A percentile compares a stretch with the other conserved stretches of the same genome.
phyloP scores from a whole-genome alignment of 2,888 invertebrate species.

The Plagodis dolabraria region DNA sequence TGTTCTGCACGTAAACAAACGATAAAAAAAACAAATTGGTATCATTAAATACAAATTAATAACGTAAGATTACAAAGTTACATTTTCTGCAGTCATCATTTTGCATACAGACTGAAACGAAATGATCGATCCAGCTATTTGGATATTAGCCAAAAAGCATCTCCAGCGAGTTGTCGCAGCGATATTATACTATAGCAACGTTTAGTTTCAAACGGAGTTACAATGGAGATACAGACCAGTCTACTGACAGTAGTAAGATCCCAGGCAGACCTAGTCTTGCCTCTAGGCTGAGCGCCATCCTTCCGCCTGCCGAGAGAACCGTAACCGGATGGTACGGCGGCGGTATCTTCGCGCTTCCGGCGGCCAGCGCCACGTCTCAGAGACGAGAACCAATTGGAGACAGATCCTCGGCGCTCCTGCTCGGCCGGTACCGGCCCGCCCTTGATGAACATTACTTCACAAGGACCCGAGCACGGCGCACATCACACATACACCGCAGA shows the following conservation, averaged over 20 bases:
- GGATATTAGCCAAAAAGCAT: conserved; percentile 72
- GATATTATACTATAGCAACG: conserved; percentile 36
- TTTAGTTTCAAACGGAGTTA: conserved; percentile 54
- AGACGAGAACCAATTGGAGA: conserved; percentile 93
- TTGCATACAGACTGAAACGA: conserved; percentile 64
- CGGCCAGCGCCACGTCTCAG: conserved; percentile 86
- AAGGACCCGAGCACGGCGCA: conserved; percentile 64
- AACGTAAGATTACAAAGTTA: conserved; percentile 12
- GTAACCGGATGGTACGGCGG: conserved; percentile 71
- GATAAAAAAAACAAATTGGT: conserved; percentile 3
- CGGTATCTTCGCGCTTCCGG: conserved; percentile 73
- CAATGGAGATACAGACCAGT: conserved; percentile 82
- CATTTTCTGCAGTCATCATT: conserved; percentile 63
- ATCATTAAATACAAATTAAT: conserved; percentile 1
- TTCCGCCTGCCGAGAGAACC: conserved; percentile 82
- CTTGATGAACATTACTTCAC: conserved; percentile 83
- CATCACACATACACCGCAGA: conserved; percentile 66
- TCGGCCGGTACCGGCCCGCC: conserved; percentile 76
- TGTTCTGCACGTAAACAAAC: conserved; percentile 17
- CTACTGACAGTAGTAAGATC: conserved; percentile 84
- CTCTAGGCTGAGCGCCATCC: conserved; percentile 72
- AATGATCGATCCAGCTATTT: conserved; percentile 78
- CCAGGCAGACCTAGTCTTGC: conserved; percentile 85
- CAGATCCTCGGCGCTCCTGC: conserved; percentile 88
- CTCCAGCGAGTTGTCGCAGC: conserved; percentile 60